Conservation (phyloP, 2,888 invertebrate species). For the Dione juno region DNA sequence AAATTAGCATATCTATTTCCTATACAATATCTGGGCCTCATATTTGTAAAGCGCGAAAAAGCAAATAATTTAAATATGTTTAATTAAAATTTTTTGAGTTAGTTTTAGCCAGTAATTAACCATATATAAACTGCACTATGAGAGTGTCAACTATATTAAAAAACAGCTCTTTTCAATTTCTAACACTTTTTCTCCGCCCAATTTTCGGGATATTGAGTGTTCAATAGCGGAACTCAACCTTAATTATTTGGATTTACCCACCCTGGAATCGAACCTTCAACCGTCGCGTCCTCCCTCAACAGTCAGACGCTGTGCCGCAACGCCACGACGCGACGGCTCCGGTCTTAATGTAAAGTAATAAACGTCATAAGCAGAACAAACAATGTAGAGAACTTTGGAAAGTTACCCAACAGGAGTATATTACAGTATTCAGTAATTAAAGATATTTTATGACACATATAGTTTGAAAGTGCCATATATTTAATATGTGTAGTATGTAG, state of each 20-base stretch:
- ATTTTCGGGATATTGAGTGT: neutral
- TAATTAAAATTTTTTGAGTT: no score
- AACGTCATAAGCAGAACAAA: neutral
- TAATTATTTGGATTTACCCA: no score
- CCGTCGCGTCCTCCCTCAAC: no score
- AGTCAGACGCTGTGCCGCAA: neutral
- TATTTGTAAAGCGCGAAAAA: no score
- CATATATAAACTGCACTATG: no score
- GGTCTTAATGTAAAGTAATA: neutral
- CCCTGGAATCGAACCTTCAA: neutral
- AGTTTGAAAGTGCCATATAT: constrained; percentile 33
- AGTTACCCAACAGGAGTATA: neutral
- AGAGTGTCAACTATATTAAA: no score
- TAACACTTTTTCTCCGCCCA: no score
- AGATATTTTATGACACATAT: constrained; percentile 1
- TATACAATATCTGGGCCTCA: no score
- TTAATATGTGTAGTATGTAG: constrained; percentile 20
- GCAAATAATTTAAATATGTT: no score
- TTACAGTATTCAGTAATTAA: constrained; percentile 26
- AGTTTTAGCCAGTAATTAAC: no score
- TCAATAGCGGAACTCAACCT: neutral
- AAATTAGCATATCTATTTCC: no score
- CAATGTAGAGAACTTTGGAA: constrained; percentile 1
- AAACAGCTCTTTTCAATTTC: no score
- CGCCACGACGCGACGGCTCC: neutral